Base-by-base conservation (phyloP, 2,113 vertebrate species). In the Semnornis frantzii region DNA sequence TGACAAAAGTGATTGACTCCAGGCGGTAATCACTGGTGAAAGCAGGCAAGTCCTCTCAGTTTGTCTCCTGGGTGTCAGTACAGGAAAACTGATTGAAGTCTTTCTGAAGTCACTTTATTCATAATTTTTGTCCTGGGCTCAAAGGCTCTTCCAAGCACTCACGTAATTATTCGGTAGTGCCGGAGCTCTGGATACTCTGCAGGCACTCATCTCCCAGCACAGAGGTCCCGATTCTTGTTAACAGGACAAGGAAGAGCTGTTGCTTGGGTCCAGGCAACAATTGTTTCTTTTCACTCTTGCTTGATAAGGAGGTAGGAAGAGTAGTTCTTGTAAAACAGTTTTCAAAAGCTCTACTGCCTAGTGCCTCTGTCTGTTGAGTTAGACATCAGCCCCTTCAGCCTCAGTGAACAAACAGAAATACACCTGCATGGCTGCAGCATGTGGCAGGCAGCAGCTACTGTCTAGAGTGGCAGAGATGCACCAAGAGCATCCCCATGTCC, bases 231-330 rank as follows among this genome's bases (percentile, higher is more conserved):
- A n/a, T 54, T 24, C 27, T 79, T 44, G 19, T n/a, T 79, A 2
- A 4, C 2, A 17, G 13, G 28, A 59, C 23, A 1, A 2, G 18
- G 31, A 77, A 8, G 28, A 92, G 9, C 1, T 33, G 8, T 20
- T 73, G n/a, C 71, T 62, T 0, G 0, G 57, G 23, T 31, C 52
- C 0, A 0, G 31, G 8, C 52, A 85, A 23, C 28, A 31, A 28
- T 25, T 77, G 33, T 71, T 88, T 48, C 68, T 83, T 85, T 60
- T 25, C 21, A 59, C 50, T 85, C 69, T 37, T 85, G 10, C 81
- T 93, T 95, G 73, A 15, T 1, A 5, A 25, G 52, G 87, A 78
- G 33, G 14, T 54, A 25, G 31, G 20, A 73, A 78, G 64, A 85
- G 90, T 71, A 81, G 33, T 14, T 90, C 23, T 71, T 77, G 13